phyloP scores from a whole-genome alignment of 2,113 vertebrate genomes.

The Ondatra zibethicus region DNA sequence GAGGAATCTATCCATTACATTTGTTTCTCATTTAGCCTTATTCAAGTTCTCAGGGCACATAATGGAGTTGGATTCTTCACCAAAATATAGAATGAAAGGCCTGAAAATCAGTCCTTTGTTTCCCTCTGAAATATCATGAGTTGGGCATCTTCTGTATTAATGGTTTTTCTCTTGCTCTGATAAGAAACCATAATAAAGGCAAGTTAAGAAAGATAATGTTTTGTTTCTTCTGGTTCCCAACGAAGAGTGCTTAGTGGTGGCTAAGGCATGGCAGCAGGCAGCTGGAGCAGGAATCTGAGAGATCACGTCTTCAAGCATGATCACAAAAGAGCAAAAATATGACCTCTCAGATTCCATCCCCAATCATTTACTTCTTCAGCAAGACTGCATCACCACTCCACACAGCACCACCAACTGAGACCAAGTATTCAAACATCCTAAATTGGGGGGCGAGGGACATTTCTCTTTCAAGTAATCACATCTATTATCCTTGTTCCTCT shows the following conservation, averaged over 20 bases:
- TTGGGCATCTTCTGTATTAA: not conserved
- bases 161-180: not conserved
- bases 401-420: too few relatives aligned
- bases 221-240: not conserved
- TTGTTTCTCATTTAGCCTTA: not conserved
- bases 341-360: not conserved
- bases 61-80: not conserved
- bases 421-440: not conserved
- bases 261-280: not conserved
- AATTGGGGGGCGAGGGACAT: not conserved
- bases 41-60: not conserved
- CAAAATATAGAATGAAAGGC: not conserved
- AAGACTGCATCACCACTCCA: too few relatives aligned
- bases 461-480: not conserved
- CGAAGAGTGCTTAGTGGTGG: too few relatives aligned
- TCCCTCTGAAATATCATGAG: not conserved
- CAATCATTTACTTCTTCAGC: not conserved
- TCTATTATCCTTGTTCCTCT: not conserved
- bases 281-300: not conserved
- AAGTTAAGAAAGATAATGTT: not conserved
- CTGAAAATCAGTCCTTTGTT: not conserved
- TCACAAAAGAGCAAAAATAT: not conserved
- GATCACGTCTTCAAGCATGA: not conserved
- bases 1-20: too few relatives aligned
- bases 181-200: not conserved